These are phyloP conservation scores for Leptopilina drosophilae DNA, from an alignment of 2,888 invertebrate species.

Conservation along the genomic window DNA sequence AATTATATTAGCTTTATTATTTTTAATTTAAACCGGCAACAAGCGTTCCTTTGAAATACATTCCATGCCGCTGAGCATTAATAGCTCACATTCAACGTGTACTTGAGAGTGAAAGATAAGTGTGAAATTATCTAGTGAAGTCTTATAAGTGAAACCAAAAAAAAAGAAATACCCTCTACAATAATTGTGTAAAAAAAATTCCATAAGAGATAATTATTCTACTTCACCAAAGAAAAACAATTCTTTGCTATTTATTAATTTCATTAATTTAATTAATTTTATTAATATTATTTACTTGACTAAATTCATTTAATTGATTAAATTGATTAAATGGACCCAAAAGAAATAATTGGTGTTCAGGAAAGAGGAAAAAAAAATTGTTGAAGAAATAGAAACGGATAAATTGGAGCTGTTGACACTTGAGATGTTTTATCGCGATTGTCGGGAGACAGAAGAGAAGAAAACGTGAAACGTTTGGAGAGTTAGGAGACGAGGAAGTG, in stretches of 20 bases:
- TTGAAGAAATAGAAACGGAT: not conserved
- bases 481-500: slow-evolving; percentile 6
- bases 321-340: no score
- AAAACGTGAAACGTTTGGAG: not conserved
- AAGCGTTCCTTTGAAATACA: slow-evolving; percentile 35
- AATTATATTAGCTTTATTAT: slow-evolving; percentile 37
- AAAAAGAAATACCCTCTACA: not conserved
- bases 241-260: no score
- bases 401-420: slow-evolving; percentile 2
- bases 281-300: no score
- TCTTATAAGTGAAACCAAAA: slow-evolving; percentile 4
- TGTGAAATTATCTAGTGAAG: slow-evolving; percentile 30
- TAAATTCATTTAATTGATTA: no score
- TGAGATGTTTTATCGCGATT: slow-evolving; percentile 9
- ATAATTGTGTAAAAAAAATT: no score
- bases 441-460: not conserved
- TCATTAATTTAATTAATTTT: no score
- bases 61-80: slow-evolving; percentile 33
- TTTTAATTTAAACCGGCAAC: slow-evolving; percentile 29
- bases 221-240: no score
- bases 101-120: slow-evolving; percentile 24
- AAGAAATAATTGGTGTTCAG: no score
- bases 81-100: slow-evolving; percentile 9
- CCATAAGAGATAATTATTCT: no score
- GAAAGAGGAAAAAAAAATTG: no score